Percentiles rank a stretch among this genome's conserved stretches.
These are phyloP conservation scores for Formica aserva DNA, from an alignment of 2,888 invertebrate species.

Conservation along the genomic window DNA sequence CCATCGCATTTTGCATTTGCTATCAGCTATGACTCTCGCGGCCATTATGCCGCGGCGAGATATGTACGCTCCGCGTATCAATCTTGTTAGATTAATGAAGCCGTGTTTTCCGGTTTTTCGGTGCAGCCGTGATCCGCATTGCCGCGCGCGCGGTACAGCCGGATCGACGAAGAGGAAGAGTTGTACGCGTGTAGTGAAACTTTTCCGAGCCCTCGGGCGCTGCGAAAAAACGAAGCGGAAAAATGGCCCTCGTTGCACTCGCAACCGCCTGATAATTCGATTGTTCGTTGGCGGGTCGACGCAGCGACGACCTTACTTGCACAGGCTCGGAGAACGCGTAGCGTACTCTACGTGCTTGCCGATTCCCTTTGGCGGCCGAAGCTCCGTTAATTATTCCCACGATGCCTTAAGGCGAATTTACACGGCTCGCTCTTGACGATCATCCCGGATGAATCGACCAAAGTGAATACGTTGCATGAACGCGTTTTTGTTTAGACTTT, in stretches of 20 bases:
- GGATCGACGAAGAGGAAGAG: slow-evolving; percentile 32
- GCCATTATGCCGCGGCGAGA: slow-evolving; percentile 31
- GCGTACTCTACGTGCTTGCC: slow-evolving; percentile 44
- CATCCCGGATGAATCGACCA: slow-evolving; percentile 41
- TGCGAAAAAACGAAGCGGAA: slow-evolving; percentile 58
- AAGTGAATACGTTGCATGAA: slow-evolving; percentile 42
- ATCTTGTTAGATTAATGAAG: slow-evolving; percentile 67
- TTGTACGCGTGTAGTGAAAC: slow-evolving; percentile 59
- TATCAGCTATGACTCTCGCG: slow-evolving; percentile 1
- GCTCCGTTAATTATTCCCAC: slow-evolving; percentile 65
- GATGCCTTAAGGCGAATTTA: slow-evolving; percentile 53
- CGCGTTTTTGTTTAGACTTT: slow-evolving; percentile 40
- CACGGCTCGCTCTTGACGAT: slow-evolving; percentile 45
- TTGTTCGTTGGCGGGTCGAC: slow-evolving; percentile 56
- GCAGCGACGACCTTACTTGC: slow-evolving; percentile 54
- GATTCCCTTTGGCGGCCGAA: slow-evolving; percentile 65
- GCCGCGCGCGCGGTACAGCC: slow-evolving; percentile 7
- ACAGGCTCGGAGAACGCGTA: slow-evolving; percentile 21
- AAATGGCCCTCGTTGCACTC: slow-evolving; percentile 61
- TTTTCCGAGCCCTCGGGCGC: slow-evolving; percentile 59
- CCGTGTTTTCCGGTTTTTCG: slow-evolving; percentile 57
- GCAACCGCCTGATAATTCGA: slow-evolving; percentile 69
- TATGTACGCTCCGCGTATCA: slow-evolving; percentile 44
- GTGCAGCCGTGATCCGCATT: slow-evolving; percentile 59
- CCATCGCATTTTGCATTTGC: background rate